Conservation (phyloP, 2,113 vertebrate genomes). For the Apus apus region DNA sequence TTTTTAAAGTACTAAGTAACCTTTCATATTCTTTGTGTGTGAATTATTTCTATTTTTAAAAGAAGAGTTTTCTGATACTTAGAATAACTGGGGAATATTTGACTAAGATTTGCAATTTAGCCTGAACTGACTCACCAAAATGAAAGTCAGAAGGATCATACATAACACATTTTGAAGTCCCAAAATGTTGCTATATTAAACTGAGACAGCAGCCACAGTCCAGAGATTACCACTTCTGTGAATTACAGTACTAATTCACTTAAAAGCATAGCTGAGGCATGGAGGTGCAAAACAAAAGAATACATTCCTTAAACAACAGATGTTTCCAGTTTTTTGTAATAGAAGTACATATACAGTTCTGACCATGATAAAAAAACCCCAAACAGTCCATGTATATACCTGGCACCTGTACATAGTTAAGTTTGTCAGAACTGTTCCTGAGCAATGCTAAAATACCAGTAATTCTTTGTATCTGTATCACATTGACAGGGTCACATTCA, state of each 20-base stretch:
- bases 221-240: neutral
- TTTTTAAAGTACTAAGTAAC: neutral
- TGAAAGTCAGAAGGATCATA: neutral
- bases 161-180: neutral
- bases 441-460: neutral
- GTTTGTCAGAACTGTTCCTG: neutral
- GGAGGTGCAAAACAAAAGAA: neutral
- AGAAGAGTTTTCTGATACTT: neutral
- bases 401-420: neutral
- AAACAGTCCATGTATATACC: no score
- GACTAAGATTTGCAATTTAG: neutral
- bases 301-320: neutral
- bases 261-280: neutral
- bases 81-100: neutral
- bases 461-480: neutral
- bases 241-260: neutral
- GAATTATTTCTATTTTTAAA: neutral
- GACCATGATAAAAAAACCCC: neutral
- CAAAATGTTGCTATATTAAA: neutral
- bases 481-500: neutral
- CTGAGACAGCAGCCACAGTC: neutral
- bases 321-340: neutral
- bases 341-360: neutral
- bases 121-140: neutral
- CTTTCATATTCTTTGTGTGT: neutral